Conservation (phyloP, 2,113 vertebrate species). For the Chamaea fasciata region DNA sequence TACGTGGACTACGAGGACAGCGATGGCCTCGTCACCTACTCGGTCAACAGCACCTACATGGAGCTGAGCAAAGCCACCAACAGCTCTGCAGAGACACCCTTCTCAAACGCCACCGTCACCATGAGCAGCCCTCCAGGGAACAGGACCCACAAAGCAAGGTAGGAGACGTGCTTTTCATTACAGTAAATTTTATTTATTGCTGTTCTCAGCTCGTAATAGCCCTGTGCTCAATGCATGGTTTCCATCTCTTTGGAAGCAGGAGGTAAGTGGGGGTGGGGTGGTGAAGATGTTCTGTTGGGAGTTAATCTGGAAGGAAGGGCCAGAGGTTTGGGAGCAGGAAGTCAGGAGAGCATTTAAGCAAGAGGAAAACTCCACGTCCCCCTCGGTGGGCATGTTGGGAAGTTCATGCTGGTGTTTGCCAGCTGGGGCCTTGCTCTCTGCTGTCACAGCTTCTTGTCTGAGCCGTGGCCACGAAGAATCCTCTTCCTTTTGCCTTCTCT, state of each 20-base stretch:
- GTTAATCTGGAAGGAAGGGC: neutral
- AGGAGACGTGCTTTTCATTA: neutral
- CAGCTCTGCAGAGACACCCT: constrained; percentile 71
- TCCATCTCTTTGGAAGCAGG: neutral
- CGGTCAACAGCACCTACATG: constrained; percentile 79
- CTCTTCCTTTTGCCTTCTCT: neutral
- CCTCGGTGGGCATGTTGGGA: neutral
- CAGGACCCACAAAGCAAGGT: constrained; percentile 91
- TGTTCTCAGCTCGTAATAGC: neutral
- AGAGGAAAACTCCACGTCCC: neutral
- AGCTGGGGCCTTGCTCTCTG: neutral
- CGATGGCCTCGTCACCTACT: constrained; percentile 45
- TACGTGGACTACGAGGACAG: constrained; percentile 76
- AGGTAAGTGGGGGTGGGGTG: constrained; percentile 47
- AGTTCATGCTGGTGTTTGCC: neutral
- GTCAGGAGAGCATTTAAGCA: neutral
- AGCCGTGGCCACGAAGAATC: neutral
- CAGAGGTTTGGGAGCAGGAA: neutral
- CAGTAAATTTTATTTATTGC: neutral
- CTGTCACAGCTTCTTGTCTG: neutral
- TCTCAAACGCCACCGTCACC: constrained; percentile 78
- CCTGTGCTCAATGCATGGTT: neutral
- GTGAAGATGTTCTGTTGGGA: neutral
- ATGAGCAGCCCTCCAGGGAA: constrained; percentile 61
- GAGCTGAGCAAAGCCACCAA: constrained; percentile 81